Base-by-base conservation (phyloP, 2,113 vertebrate genomes). In the Verasper variegatus region DNA sequence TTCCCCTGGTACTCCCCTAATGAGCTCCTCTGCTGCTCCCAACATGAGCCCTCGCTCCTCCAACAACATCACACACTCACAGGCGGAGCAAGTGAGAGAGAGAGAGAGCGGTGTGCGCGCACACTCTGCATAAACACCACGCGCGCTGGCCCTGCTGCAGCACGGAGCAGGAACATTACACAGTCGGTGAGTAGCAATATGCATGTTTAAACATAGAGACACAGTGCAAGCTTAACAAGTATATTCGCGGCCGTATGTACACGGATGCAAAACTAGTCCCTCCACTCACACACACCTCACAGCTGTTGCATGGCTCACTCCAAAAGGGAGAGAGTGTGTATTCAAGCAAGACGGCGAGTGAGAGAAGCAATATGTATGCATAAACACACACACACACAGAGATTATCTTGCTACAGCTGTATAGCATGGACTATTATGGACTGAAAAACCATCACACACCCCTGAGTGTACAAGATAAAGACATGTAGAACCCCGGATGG, bases 21-120 rank as follows among this genome's bases (percentile, higher is more conserved):
- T 93, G 91, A 93, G 91, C 88, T 86, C 86, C 76, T 85, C 86
- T 71, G 68, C 85, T 70, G 86, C 88, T 83, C 84, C 85, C 80
- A 79, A 89, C 79, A 84, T 83, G 78, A 66, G 71, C 77, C 81
- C 73, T 72, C 37, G 47, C 80, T 87, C 64, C 88, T 90, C 82
- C 76, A 86, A 8, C 86, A 86, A 84, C 86, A 88, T 85, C 85
- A 85, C 86, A 81, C 73, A 21, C 68, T 52, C 69, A 0, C 71
- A 76, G 58, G 74, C 64, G 14, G 62, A 60, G 60, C 58, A 6
- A 55, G 56, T 20, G n/a, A 68, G 49, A 26, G 45, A 45, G 65
- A 51, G 18, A 1, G 31, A 31, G 27, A 31, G 26, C 26, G 26
- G 26, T n/a, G n/a, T 37, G 57, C 23, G 62, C 68, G 75, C 61